Conservation (phyloP, 2,888 invertebrate species). For the Athalia circularis region DNA sequence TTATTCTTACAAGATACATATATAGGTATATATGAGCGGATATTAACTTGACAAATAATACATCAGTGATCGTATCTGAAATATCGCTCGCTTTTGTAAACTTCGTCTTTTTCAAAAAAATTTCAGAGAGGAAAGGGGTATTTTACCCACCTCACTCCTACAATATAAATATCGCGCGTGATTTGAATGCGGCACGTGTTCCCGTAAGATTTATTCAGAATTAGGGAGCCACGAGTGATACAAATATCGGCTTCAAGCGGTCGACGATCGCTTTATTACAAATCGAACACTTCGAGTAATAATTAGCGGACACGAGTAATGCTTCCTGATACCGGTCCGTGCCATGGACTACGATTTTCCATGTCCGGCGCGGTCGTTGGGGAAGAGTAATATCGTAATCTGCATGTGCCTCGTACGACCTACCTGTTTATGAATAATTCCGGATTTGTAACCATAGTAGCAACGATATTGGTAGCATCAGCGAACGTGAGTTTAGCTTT, state of each 20-base stretch:
- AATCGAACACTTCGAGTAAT: conserved; percentile 18
- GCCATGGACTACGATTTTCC: conserved; percentile 12
- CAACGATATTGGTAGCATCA: conserved; percentile 30
- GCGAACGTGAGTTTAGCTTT: conserved; percentile 34
- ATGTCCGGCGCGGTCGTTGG: conserved; percentile 1
- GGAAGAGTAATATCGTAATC: conserved; percentile 35
- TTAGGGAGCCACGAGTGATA: neutral
- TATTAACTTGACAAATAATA: conserved; percentile 25
- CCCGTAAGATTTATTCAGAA: conserved; percentile 5
- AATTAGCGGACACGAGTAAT: conserved; percentile 37
- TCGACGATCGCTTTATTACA: conserved; percentile 2
- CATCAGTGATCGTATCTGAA: conserved; percentile 23
- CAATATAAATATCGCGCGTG: too few species aligned
- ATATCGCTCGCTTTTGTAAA: conserved; percentile 1
- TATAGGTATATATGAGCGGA: neutral
- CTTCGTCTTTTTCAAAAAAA: neutral
- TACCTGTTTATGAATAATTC: conserved; percentile 44
- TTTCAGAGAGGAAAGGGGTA: too few species aligned
- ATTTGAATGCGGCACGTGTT: neutral
- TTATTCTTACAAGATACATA: neutral
- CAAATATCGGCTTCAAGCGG: conserved; percentile 4
- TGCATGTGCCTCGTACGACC: conserved; percentile 35
- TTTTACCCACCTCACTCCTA: too few species aligned
- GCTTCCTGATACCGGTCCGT: conserved; percentile 14
- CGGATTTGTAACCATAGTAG: conserved; percentile 29